Evolutionary conservation across 2,113 vertebrate species (phyloP).

Genomic region (Tor tambroides): DNA sequence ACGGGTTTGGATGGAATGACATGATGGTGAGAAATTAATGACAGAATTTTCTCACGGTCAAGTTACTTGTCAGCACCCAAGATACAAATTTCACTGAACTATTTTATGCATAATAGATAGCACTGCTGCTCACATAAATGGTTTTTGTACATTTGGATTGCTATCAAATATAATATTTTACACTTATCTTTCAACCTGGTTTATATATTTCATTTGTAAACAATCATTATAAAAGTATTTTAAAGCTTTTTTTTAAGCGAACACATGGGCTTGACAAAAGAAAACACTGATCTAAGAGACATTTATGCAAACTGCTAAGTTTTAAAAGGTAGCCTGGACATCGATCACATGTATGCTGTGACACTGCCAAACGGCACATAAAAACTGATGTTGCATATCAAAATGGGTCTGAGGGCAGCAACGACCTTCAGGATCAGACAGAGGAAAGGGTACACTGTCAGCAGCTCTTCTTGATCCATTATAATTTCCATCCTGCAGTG

Average conservation of each 20-base stretch:
- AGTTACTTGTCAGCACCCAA: neutral
- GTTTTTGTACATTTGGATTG: neutral
- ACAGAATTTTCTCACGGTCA: neutral
- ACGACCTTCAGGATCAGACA: slow-evolving; percentile 29
- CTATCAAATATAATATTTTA: neutral
- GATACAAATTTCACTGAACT: neutral
- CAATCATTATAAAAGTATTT: neutral
- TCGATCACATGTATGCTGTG: neutral
- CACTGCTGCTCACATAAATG: neutral
- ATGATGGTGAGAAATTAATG: too few species aligned
- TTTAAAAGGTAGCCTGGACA: neutral
- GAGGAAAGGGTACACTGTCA: slow-evolving; percentile 33
- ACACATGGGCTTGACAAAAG: neutral
- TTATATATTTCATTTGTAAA: neutral
- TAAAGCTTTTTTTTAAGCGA: neutral
- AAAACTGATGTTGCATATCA: slow-evolving; percentile 30
- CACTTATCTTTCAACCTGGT: neutral
- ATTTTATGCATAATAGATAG: neutral
- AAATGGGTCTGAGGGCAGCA: slow-evolving; percentile 16
- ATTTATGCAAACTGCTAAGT: neutral
- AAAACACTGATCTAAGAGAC: neutral
- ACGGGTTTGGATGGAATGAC: too few species aligned
- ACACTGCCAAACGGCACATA: slow-evolving; percentile 16
- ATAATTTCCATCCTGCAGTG: slow-evolving; percentile 28
- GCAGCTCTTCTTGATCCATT: slow-evolving; percentile 41